A percentile compares a stretch with the other conserved stretches of the same genome.
These are phyloP conservation scores for Pollachius pollachius DNA, from an alignment of 2,113 vertebrate genomes.

Conservation along the genomic window DNA sequence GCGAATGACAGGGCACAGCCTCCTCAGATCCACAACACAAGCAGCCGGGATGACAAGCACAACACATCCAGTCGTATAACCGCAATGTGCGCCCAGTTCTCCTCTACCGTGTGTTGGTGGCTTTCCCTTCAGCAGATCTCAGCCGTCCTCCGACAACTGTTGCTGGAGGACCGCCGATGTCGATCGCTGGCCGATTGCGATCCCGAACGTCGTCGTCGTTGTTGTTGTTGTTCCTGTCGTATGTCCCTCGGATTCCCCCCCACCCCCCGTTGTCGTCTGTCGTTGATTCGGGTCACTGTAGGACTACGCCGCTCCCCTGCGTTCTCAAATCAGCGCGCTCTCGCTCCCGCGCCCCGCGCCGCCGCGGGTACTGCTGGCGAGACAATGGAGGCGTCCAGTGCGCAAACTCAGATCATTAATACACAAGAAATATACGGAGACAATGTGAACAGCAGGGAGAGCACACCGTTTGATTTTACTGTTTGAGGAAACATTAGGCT, in stretches of 20 bases:
- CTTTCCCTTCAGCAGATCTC: constrained; percentile 11
- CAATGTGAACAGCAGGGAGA: constrained; percentile 10
- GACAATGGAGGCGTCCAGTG: constrained; percentile 72
- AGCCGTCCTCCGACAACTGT: constrained; percentile 71
- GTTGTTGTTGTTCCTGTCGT: constrained; percentile 13
- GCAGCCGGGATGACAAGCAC: no score
- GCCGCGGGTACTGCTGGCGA: constrained; percentile 48
- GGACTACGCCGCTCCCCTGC: constrained; percentile 46
- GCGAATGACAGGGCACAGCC: constrained; percentile 26
- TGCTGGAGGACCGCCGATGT: constrained; percentile 47
- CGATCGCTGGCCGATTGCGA: no score
- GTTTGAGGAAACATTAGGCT: neutral
- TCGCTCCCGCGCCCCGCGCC: constrained; percentile 31
- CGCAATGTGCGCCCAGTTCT: no score
- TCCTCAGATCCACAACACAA: no score
- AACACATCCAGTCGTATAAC: no score
- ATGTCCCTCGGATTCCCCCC: constrained; percentile 16
- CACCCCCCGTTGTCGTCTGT: constrained; percentile 29
- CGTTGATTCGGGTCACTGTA: constrained; percentile 60
- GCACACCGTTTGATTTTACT: neutral
- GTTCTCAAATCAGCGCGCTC: constrained; percentile 46
- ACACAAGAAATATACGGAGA: constrained; percentile 34
- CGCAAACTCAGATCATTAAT: constrained; percentile 67
- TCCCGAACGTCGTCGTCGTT: neutral
- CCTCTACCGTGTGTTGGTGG: no score